Base-by-base conservation (phyloP, 2,888 invertebrate genomes). In the Cylindroiulus punctatus region DNA sequence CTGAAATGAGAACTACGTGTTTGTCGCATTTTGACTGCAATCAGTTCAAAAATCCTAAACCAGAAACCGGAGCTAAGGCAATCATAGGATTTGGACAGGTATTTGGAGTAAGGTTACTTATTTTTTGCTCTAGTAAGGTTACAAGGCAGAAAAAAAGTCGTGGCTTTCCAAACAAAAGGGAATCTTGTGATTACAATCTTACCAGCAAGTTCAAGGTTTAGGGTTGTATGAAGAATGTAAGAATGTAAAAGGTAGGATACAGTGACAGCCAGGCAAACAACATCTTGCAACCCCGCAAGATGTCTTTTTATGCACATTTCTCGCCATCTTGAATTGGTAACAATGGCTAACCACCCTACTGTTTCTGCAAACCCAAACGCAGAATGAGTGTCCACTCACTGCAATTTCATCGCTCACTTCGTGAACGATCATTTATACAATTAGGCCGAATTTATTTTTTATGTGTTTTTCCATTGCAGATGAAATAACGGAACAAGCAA, bases 101-200 rank as follows among this genome's bases (percentile, higher is more conserved):
- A n/a, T 36, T 7, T 36, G 36, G 2, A 36, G 7, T 4, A 36
- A 36, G 36, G 36, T 36, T 36, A 36, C 7, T 36, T 36, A 36
- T 36, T 36, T 36, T 36, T 36, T 36, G 7, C 36, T 36, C 36
- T 36, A 36, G 36, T 36, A 36, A 36, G 36, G 36, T 36, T 7
- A 76, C 26, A 26, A 30, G 26, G 26, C 76, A 30, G 10, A 8
- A 2, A 65, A 65, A 76, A 76, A 76, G 30, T 30, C 12, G 30
- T 76, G 30, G 76, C 30, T 76, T 76, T 30, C 76, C 26, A 76
- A n/a, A 76, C 76, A 76, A 76, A 76, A 76, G 30, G 76, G 30
- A 76, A 76, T 30, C 76, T 76, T 12, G 44, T 44, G 44, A 44
- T 44, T 14, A 76, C 30, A 76, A 14, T 26, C 30, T 76, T 76